Base-by-base conservation (phyloP, 2,888 invertebrate genomes). In the Trachelus iudaicus region DNA sequence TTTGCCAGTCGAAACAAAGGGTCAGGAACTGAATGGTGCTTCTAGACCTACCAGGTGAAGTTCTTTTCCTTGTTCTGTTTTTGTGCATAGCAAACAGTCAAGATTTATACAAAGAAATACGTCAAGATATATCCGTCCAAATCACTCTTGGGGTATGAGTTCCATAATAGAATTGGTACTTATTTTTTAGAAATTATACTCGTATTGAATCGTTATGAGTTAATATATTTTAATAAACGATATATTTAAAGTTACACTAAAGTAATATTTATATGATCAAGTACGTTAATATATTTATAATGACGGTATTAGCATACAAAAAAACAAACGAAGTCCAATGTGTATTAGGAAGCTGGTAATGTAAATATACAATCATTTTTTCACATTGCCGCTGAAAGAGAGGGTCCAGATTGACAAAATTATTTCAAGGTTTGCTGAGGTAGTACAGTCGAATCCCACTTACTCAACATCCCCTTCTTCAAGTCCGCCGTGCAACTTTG, bases 1-100 rank as follows among this genome's bases (percentile, higher is more conserved):
- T 1, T 92, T 98, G 73, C 98, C 98, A 6, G 96, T 97, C 76
- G 97, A 98, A 92, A 97, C 97, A 1, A 95, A 71, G 34, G 71
- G 71, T 31, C 31, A 71, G 34, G 33, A 71, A 71, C 31, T 71
- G 13, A 71, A 34, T 71, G 71, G 34, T 71, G 31, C 71, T 71
- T 15, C 31, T 34, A 31, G 12, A 6, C 1, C 71, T 15, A 1
- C 71, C 71, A 71, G 34, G 9, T 71, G 71, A 71, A 71, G 34
- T 71, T 23, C 56, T 23, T 56, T 56, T 23, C 9, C 9, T 56
- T 56, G 2, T 56, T 56, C 3, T 56, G 23, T 56, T 23, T 56
- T 56, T 56, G 56, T 9, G 56, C 23, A 56, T 6, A 56, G 56
- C 56, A 56, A 56, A 23, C 56, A 56, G 56, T 23, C 9, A 56